Base-by-base conservation (phyloP, 2,797 vertebrate genomes). In the Poecilia gillii region DNA sequence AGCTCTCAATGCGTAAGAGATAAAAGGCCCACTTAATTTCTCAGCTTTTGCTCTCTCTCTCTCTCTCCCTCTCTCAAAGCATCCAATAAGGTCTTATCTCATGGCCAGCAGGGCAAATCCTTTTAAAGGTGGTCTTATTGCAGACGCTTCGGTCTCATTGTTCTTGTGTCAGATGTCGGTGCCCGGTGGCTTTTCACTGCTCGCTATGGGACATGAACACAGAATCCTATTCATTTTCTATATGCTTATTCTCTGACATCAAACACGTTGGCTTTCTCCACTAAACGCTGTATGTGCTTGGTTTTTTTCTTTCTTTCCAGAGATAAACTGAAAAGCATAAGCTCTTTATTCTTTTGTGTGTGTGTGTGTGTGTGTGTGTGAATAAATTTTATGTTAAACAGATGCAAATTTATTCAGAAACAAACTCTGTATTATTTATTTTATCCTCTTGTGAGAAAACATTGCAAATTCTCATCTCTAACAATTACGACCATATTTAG, bases 81-180 rank as follows among this genome's bases (percentile, higher is more conserved):
- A 84, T 81, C 88, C 90, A 79, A 64, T 81, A 41, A 62, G n/a
- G 79, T 89, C 87, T 90, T 83, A 93, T 91, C 85, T 87, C 87
- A 86, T 84, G 89, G 84, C 83, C 80, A 81, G 57, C 75, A 23
- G 53, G 55, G 64, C 78, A 72, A 88, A 85, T 6, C 49, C 82
- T 93, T 53, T 95, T 93, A 91, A 93, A 93, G 84, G 87, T 83
- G 76, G 70, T 43, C 72, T 87, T 73, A 87, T 89, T 77, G 78
- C 70, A 79, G 73, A 72, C 77, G 49, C 90, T 90, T 77, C 31
- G 89, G 80, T 77, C 43, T 88, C 76, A 90, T 95, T 95, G 93
- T 96, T 86, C 81, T 1, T 25, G 76, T 91, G 94, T 93, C 94
- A 95, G 89, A 92, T 94, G 94, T 92, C 94, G 89, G 80, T 9